Evolutionary conservation across 2,113 vertebrate genomes (phyloP), one percentile per base, ranked within the genome.

Genomic region (Alligator mississippiensis): DNA sequence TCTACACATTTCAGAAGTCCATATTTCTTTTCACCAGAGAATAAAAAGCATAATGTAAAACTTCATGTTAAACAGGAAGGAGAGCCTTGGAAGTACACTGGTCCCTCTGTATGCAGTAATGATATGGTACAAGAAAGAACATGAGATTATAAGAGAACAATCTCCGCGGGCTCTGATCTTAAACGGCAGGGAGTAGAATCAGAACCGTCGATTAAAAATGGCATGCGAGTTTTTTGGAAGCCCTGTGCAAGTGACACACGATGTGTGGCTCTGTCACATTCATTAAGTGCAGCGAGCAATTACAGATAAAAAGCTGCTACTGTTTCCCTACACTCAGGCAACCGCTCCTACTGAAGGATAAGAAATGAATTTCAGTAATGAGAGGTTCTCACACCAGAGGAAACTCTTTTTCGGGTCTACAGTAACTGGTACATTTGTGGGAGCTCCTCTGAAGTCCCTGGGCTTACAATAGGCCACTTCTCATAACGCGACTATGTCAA

Each of bases 311-410:
- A 94, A 85, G 93, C 93, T 91, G 93, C 90, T 86, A 92, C 92
- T 89, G 94, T 93, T 95, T 95, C 93, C 85, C 92, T 94, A 79
- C 76, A 72, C 24, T 90, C 70, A 34, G 87, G 34, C 62, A 89
- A 93, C 30, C 0, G 88, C 77, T 94, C 77, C 6, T 47, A 15
- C 28, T 60, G 59, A 38, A 80, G 76, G 11, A 22, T 78, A 74
- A 74, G 72, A 76, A 87, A 85, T 27, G 77, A 11, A 4, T 55
- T 80, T 57, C 24, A 57, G 5, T 57, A 61, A 80, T 9, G 80
- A 85, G 76, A 86, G 80, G 75, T 24, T 96, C 93, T 3, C 80
- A 9, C 80, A 75, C 91, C 92, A 84, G 82, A 80, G 76, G 66
- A 64, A 83, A 54, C 15, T 19, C 80, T 66, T 34, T 21, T 2